Percentiles rank a stretch among this genome's conserved stretches.
Evolutionary conservation across 92 coral and sea anemone genomes (phyloP).

Genomic region (Meandrina meandrites): DNA sequence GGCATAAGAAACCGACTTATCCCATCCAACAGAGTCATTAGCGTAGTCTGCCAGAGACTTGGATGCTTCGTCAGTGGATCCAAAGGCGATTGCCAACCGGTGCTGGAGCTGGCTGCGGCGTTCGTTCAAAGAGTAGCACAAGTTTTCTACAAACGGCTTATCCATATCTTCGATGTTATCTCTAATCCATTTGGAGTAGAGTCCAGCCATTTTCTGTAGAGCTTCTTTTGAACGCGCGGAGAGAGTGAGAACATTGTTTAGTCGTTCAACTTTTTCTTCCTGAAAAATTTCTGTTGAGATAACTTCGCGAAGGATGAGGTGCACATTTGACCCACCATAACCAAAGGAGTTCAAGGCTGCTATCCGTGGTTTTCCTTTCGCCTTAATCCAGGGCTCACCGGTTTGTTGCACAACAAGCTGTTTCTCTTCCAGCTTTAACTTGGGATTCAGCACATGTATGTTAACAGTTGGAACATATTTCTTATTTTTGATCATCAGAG

Average conservation of each 20-base stretch:
- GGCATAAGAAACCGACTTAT: constrained; percentile 51
- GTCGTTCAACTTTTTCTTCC: background rate
- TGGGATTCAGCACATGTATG: constrained; percentile 59
- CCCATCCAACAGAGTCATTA: constrained; percentile 43
- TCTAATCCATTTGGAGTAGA: constrained; percentile 60
- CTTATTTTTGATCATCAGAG: constrained; percentile 78
- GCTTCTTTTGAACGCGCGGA: constrained; percentile 73
- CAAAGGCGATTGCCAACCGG: constrained; percentile 71
- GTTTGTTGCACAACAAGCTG: constrained; percentile 69
- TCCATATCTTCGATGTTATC: constrained; percentile 54
- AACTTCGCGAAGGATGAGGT: constrained; percentile 70
- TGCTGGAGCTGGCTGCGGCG: constrained; percentile 72
- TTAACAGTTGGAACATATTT: constrained; percentile 74
- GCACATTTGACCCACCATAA: constrained; percentile 87
- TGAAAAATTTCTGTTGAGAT: background rate
- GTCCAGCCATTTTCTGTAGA: constrained; percentile 52
- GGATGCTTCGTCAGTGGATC: constrained; percentile 63
- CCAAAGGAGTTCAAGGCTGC: constrained; percentile 89
- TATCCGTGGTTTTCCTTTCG: constrained; percentile 59
- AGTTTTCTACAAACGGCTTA: constrained; percentile 31
- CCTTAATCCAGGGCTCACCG: constrained; percentile 64
- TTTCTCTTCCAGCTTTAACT: constrained; percentile 66
- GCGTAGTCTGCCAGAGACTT: constrained; percentile 52
- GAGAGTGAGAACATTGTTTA: constrained; percentile 49
- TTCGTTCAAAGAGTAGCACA: constrained; percentile 85